Base-by-base conservation (phyloP, 1,140 invertebrate genomes). In the Drosophila insularis region DNA sequence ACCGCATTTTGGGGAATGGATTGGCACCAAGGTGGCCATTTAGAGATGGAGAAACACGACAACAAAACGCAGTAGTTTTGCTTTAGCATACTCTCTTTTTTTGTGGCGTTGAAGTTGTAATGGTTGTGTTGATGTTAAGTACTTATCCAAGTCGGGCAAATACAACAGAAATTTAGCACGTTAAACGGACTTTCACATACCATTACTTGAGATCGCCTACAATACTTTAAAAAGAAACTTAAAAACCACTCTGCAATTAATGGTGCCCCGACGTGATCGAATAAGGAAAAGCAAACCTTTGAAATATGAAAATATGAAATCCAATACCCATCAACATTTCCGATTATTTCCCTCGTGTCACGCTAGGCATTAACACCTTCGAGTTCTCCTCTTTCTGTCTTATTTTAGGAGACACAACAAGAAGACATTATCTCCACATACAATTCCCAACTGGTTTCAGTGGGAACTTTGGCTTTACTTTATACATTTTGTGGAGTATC, bases 361-460 rank as follows among this genome's bases (percentile, higher is more conserved):
- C 43, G 43, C 43, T 50, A 50, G 10, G 43, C 43, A 21, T 46
- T 19, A 46, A 46, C 43, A 46, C 43, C 43, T 46, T 17, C n/a
- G n/a, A 13, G 3, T 43, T 1, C 14, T 6, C 14, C 40, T 43
- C 17, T 19, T 19, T 19, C 14, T 8, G 0, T 8, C 17, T 7
- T 4, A 4, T 0, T 13, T 11, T 37, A 3, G 8, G 8, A 17
- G 43, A 2, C 2, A 21, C 19, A 50, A 21, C 17, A 50, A 50
- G 11, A 21, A 50, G 43, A 19, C 43, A 50, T 50, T 50, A 50
- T 46, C 43, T 14, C 8, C 17, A 50, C 43, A 21, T 19, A 50
- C 17, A 17, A 50, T 50, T 50, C 43, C 43, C 43, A 50, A 21
- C n/a, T 21, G 43, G 17, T 50, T 17, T 21, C 43, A 50, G 3